Evolutionary conservation across 2,797 vertebrate species (phyloP).

Genomic region (Galaxias olidus): DNA sequence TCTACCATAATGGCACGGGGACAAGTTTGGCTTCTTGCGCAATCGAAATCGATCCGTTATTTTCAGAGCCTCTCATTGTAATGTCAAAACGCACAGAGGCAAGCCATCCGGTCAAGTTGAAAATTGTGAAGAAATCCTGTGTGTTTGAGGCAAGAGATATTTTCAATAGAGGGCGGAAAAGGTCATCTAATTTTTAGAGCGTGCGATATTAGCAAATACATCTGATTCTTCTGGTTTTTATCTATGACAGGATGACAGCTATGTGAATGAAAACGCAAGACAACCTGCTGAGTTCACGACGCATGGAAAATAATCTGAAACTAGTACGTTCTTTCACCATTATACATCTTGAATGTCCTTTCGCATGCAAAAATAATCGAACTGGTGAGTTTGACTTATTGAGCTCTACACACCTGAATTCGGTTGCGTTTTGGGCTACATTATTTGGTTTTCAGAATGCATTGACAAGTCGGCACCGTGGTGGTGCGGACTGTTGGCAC

Average conservation of each 20-base stretch:
- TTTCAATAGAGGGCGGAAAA: background rate
- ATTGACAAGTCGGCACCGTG: conserved; percentile 31
- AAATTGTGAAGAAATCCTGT: conserved; percentile 16
- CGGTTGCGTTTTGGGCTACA: background rate
- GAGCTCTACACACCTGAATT: background rate
- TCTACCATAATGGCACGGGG: conserved; percentile 16
- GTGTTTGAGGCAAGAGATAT: conserved; percentile 2
- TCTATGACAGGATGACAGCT: background rate
- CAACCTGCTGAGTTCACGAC: conserved; percentile 41
- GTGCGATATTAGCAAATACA: conserved; percentile 2
- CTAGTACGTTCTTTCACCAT: conserved; percentile 7
- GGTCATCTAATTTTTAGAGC: background rate
- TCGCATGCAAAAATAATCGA: conserved; percentile 17
- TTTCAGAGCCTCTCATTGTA: conserved; percentile 12
- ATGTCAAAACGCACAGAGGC: conserved; percentile 18
- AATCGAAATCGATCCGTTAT: conserved; percentile 22
- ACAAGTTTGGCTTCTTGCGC: conserved; percentile 32
- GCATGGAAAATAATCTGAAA: conserved; percentile 19
- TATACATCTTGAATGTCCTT: conserved; percentile 4
- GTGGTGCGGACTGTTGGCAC: conserved; percentile 48
- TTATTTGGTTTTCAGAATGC: conserved; percentile 15
- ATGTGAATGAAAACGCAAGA: conserved; percentile 21
- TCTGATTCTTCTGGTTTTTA: background rate
- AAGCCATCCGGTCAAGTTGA: conserved; percentile 42
- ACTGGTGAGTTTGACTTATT: background rate